Conservation (phyloP, 2,888 invertebrate species). For the Calliphora vomitoria region DNA sequence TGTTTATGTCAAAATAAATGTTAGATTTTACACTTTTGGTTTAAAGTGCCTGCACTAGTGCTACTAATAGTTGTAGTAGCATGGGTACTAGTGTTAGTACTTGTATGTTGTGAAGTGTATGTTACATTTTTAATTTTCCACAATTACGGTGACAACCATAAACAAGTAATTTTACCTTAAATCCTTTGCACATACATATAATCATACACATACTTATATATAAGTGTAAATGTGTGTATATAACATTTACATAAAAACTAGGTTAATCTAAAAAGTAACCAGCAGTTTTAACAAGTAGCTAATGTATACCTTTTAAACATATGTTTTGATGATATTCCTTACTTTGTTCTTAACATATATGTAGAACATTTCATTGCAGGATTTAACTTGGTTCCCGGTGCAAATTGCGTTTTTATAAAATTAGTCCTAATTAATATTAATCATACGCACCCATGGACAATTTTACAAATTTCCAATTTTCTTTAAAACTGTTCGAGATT, state of each 20-base stretch:
- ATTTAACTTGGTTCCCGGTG: too few relatives aligned
- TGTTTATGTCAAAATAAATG: constrained; percentile 52
- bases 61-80: neutral
- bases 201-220: neutral
- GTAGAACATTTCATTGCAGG: too few relatives aligned
- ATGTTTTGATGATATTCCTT: too few relatives aligned
- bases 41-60: neutral
- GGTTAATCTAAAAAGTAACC: neutral
- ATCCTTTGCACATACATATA: constrained; percentile 8
- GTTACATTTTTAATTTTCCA: constrained; percentile 60
- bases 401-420: too few relatives aligned
- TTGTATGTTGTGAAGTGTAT: constrained; percentile 24
- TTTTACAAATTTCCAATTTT: neutral
- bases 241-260: constrained; percentile 5
- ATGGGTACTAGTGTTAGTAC: neutral
- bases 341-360: too few relatives aligned
- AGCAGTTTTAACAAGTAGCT: too few relatives aligned
- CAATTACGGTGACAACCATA: constrained; percentile 59
- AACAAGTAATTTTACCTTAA: constrained; percentile 68
- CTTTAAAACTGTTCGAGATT: neutral
- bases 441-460: too few relatives aligned
- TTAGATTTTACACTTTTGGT: constrained; percentile 52
- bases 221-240: neutral
- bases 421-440: too few relatives aligned
- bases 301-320: too few relatives aligned